Evolutionary conservation across 2,888 invertebrate species (phyloP), one percentile per base, ranked within the genome.

Genomic region (Drosophila robusta): DNA sequence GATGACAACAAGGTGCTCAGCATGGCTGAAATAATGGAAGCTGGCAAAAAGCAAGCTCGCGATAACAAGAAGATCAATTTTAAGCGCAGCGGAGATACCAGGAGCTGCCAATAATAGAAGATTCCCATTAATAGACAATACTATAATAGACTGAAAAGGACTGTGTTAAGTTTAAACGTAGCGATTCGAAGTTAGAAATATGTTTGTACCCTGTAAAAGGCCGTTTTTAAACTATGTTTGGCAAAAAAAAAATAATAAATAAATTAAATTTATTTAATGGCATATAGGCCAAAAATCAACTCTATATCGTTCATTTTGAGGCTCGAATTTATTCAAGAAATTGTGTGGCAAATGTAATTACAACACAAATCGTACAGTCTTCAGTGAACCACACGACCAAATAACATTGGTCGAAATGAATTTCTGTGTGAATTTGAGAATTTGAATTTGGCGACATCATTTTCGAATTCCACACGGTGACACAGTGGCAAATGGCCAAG

Each of bases 21-120:
- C 47, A 63, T 63, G 61, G 62, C 62, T 7, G 38, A 63, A 11
- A 50, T 50, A 6, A 24, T 63, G 63, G 61, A 47, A 1, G 8
- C 42, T 0, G 11, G n/a, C 29, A 46, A 45, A 2, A n/a, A 7
- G 7, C 3, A 6, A 3, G 4, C 22, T 3, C 54, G 42, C 8
- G 34, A 52, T 0, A 38, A 1, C 22, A 34, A 9, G 2, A 29
- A 18, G 9, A 0, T 29, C 6, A 41, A 11, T 16, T 9, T 16
- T 3, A 29, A 22, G 3, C 51, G 39, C 1, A 24, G 6, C 32
- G 9, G 4, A 7, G 22, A 34, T 6, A 18, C 9, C 18, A 18
- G 39, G 1, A 52, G 18, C 16, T 52, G 41, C 18, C 18, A 41
- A n/a, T 52, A 41, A 9, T 9, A 3, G 26, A 29, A 26, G 26